Percentiles rank a stretch among this genome's conserved stretches.
phyloP scores from a whole-genome alignment of 2,888 invertebrate species.

The Falcaria lacertinaria region DNA sequence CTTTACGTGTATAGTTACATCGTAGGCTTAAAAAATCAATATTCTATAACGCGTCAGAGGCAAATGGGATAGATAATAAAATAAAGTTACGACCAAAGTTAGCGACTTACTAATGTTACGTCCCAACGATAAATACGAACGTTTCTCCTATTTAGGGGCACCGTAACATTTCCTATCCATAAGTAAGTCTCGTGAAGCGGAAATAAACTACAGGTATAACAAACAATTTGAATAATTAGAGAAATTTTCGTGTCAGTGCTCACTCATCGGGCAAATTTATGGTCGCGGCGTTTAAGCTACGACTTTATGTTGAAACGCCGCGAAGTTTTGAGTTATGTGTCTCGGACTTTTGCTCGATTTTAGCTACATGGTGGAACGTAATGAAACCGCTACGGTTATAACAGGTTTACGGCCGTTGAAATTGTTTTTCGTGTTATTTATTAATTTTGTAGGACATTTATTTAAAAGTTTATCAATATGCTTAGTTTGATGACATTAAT shows the following conservation, averaged over 20 bases:
- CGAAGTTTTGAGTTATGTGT: slow-evolving; percentile 33
- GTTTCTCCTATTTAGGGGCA: no score
- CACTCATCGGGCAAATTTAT: slow-evolving; percentile 32
- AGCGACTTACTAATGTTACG: no score
- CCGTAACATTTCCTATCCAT: background rate
- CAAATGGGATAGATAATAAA: no score
- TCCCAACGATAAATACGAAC: no score
- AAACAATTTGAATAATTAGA: slow-evolving; percentile 54
- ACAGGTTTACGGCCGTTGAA: background rate
- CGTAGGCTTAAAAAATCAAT: no score
- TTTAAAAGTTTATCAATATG: no score
- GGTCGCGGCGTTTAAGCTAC: slow-evolving; percentile 22
- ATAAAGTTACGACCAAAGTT: no score
- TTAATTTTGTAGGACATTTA: background rate
- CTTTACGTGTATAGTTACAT: no score
- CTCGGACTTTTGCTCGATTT: slow-evolving; percentile 18
- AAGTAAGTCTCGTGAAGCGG: background rate
- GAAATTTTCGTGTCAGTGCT: slow-evolving; percentile 37
- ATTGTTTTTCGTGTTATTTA: background rate
- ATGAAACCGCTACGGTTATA: slow-evolving; percentile 3
- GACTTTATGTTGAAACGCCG: slow-evolving; percentile 19
- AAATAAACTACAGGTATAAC: slow-evolving; percentile 13
- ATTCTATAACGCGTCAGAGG: no score
- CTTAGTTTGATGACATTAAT: no score
- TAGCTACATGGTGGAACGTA: slow-evolving; percentile 10